Evolutionary conservation across 1,140 invertebrate genomes (phyloP).

Genomic region (Platyura marginata): DNA sequence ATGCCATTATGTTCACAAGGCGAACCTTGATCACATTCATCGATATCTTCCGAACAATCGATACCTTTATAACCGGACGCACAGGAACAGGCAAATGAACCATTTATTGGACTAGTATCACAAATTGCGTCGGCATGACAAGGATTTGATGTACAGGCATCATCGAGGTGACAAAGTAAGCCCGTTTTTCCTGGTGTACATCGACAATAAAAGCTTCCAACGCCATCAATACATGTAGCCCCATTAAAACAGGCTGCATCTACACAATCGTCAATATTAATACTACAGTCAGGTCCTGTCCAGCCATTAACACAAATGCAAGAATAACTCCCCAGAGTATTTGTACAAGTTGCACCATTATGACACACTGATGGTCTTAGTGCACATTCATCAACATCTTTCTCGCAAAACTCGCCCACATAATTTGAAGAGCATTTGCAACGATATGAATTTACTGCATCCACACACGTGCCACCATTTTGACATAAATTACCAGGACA

Average conservation of each 20-base stretch:
- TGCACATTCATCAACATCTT: constrained; percentile 64
- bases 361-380: constrained; percentile 68
- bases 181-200: constrained; percentile 91
- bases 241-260: constrained; percentile 89
- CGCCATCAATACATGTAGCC: constrained; percentile 87
- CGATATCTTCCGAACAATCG: constrained; percentile 83
- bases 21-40: constrained; percentile 87
- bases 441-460: constrained; percentile 70
- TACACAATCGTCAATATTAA: constrained; percentile 87
- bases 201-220: constrained; percentile 86
- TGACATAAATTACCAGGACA: constrained; percentile 76
- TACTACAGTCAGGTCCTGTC: constrained; percentile 76
- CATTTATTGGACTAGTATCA: constrained; percentile 88
- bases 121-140: constrained; percentile 87
- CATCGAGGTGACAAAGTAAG: constrained; percentile 84
- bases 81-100: constrained; percentile 85
- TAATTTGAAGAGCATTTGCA: constrained; percentile 77
- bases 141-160: constrained; percentile 91
- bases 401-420: constrained; percentile 65
- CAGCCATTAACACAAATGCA: constrained; percentile 96
- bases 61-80: constrained; percentile 77
- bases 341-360: constrained; percentile 89
- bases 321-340: constrained; percentile 72
- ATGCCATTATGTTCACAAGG: constrained; percentile 84
- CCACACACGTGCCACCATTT: constrained; percentile 78